A percentile compares a stretch with the other conserved stretches of the same genome.
phyloP scores from a whole-genome alignment of 2,797 vertebrate genomes.

The Macropus fuliginosus region DNA sequence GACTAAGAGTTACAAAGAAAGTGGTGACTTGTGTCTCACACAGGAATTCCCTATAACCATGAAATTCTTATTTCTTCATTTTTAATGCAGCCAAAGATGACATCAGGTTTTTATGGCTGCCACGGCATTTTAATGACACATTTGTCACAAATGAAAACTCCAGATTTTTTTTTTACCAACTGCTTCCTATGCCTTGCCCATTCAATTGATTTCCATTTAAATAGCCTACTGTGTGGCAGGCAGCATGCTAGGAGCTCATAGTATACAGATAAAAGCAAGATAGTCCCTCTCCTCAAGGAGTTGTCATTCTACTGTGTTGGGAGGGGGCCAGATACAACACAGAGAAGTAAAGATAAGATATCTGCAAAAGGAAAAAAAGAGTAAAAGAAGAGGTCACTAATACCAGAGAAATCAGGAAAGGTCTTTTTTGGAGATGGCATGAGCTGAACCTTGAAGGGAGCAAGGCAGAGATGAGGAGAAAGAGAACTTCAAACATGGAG shows the following conservation, averaged over 20 bases:
- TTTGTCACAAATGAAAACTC: not conserved
- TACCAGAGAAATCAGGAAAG: not conserved
- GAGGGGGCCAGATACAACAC: not conserved
- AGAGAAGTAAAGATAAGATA: not conserved
- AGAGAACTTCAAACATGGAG: not conserved
- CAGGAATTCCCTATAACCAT: not conserved
- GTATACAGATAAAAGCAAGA: not conserved
- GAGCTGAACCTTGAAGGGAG: not conserved
- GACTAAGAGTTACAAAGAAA: not conserved
- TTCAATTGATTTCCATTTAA: not conserved
- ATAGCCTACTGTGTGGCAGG: not conserved
- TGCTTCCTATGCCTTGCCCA: not conserved
- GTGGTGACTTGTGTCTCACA: not conserved
- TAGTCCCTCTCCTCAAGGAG: not conserved
- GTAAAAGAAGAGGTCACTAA: not conserved
- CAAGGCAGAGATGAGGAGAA: not conserved
- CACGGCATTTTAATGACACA: not conserved
- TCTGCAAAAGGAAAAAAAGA: not conserved
- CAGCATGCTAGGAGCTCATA: not conserved
- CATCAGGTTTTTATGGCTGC: not conserved
- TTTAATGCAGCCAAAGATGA: not conserved
- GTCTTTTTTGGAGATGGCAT: not conserved
- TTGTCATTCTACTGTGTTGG: not conserved
- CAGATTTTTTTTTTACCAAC: not conserved
- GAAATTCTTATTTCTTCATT: not conserved